Evolutionary conservation across 2,113 vertebrate species (phyloP), one percentile per base, ranked within the genome.

Genomic region (Istiophorus platypterus): DNA sequence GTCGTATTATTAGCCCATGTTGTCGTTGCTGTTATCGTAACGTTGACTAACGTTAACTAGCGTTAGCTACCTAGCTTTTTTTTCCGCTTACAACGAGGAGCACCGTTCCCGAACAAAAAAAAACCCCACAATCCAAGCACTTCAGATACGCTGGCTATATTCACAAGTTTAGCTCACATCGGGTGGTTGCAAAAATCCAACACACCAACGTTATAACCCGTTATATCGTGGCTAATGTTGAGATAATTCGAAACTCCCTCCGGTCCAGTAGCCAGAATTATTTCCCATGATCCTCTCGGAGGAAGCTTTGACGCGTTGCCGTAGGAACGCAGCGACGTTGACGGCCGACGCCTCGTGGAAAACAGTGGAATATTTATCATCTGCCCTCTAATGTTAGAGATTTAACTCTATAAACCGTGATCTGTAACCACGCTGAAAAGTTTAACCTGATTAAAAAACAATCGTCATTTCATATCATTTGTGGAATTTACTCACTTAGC

Each of bases 161-260:
- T 85, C 24, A 65, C 22, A 17, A 8, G 4, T 34, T 62, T 14
- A 7, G 11, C 1, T n/a, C 1, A 22, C n/a, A 17, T 1, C 2
- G 10, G 11, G 8, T 20, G 5, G 5, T 41, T 4, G 0, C 1
- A 2, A 52, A 24, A 13, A 2, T 9, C 2, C 18, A 11, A 18
- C 18, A 6, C 8, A 72, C 26, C 2, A 1, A 0, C 13, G 0
- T 1, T 34, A 42, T 77, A n/a, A 5, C 4, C 24, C 20, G 11
- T 76, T 82, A 20, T 24, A 71, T n/a, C n/a, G 41, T 3, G 72
- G 41, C 45, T 81, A 70, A 78, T 63, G 10, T 22, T 37, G 12
- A 85, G 78, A 78, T 68, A 59, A 88, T 95, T 96, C 90, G 88
- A 95, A 95, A 94, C 89, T 95, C 93, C 94, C 94, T 94, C 94